Percentiles rank a stretch among this genome's conserved stretches.
Conservation (phyloP, 2,797 vertebrate genomes). For the Lepus oiostolus region DNA sequence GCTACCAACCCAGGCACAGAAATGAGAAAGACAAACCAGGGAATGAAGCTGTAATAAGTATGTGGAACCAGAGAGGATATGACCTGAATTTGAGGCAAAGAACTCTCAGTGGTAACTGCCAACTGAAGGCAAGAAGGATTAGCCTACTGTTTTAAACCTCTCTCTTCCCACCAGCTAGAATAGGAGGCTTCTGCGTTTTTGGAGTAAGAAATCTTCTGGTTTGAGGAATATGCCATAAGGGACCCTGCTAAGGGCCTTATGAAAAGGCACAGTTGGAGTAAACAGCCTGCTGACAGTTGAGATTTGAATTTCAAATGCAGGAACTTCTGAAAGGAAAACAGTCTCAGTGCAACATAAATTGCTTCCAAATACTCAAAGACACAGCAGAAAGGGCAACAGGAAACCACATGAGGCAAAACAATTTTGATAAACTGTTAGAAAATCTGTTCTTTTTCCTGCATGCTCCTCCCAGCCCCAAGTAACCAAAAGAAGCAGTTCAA, state of each 20-base stretch:
- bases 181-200: conserved; percentile 29
- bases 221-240: conserved; percentile 65
- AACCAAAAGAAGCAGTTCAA: conserved; percentile 64
- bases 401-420: conserved; percentile 72
- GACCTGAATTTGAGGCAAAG: conserved; percentile 18
- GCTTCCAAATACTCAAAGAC: conserved; percentile 74
- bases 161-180: conserved; percentile 12
- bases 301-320: conserved; percentile 83
- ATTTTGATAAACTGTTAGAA: conserved; percentile 78
- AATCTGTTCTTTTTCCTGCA: conserved; percentile 49
- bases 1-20: neutral
- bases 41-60: neutral
- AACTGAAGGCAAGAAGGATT: conserved; percentile 27
- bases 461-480: neutral
- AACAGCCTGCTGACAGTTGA: conserved; percentile 74
- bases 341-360: conserved; percentile 74
- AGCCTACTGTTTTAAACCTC: conserved; percentile 38
- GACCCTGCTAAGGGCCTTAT: conserved; percentile 65
- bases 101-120: conserved; percentile 6
- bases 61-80: neutral
- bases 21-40: neutral
- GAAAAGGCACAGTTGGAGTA: conserved; percentile 74
- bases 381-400: conserved; percentile 75
- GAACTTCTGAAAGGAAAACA: conserved; percentile 77
- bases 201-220: conserved; percentile 52